Evolutionary conservation across 1,140 invertebrate species (phyloP).

Genomic region (Drosophila kanapiae): DNA sequence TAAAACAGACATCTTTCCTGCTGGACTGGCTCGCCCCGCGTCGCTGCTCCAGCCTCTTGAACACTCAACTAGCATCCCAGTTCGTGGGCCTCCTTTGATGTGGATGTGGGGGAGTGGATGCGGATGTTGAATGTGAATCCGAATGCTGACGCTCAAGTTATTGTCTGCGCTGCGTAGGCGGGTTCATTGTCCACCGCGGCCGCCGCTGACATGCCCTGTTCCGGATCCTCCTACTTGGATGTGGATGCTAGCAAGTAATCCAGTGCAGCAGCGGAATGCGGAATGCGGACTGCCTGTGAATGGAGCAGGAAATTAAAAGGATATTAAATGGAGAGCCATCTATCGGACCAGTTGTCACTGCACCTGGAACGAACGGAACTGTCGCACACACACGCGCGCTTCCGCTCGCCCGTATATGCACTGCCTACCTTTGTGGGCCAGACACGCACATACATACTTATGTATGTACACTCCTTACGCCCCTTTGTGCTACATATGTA

Average conservation of each 20-base stretch:
- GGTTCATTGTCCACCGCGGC: slow-evolving; percentile 55
- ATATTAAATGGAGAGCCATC: slow-evolving; percentile 8
- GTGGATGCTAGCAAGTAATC: not conserved
- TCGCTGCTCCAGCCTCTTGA: slow-evolving; percentile 6
- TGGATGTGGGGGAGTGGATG: not conserved
- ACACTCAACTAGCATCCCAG: slow-evolving; percentile 21
- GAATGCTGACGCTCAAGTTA: slow-evolving; percentile 19
- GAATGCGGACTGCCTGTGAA: slow-evolving; percentile 5
- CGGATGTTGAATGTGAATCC: slow-evolving; percentile 3
- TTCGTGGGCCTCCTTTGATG: not conserved
- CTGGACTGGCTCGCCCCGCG: slow-evolving; percentile 15
- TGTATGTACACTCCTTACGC: not conserved
- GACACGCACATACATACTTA: not conserved
- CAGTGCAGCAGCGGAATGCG: slow-evolving; percentile 2
- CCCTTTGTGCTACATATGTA: too few species aligned
- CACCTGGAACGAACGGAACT: slow-evolving; percentile 23
- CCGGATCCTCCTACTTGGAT: slow-evolving; percentile 16
- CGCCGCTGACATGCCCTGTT: slow-evolving; percentile 8
- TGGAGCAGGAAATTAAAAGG: slow-evolving; percentile 16
- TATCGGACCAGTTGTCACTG: slow-evolving; percentile 37
- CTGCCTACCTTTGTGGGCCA: slow-evolving; percentile 38
- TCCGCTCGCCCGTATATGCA: slow-evolving; percentile 7
- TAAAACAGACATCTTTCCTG: slow-evolving; percentile 9
- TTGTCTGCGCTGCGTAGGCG: slow-evolving; percentile 21
- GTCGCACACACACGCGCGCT: slow-evolving; percentile 8